Evolutionary conservation across 2,888 invertebrate genomes (phyloP).

Genomic region (Rhabditoides inermis): DNA sequence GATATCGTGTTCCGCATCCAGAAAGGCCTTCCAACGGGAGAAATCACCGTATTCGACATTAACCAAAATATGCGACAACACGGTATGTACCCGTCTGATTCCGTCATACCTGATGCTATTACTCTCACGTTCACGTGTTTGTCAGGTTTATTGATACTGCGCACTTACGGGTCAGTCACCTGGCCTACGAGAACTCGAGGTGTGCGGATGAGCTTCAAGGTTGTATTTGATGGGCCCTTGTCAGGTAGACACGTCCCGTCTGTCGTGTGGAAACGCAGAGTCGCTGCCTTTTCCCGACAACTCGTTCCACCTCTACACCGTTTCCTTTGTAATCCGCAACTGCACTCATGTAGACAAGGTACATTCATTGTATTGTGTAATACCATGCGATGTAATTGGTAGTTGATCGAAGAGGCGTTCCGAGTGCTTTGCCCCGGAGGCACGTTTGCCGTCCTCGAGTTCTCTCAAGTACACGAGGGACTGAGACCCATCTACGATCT

Average conservation of each 20-base stretch:
- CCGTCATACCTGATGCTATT: too few species aligned
- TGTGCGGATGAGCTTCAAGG: too few species aligned
- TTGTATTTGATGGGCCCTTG: too few species aligned
- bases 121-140: background rate
- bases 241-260: conserved; percentile 17
- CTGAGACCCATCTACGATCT: conserved; percentile 73
- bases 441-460: conserved; percentile 87
- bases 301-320: conserved; percentile 80
- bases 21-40: too few species aligned
- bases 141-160: too few species aligned
- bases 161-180: too few species aligned
- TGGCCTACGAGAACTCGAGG: too few species aligned
- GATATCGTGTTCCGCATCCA: conserved; percentile 79
- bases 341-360: conserved; percentile 84
- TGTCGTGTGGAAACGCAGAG: conserved; percentile 72
- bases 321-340: conserved; percentile 93
- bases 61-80: conserved; percentile 67
- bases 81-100: conserved; percentile 8
- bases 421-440: conserved; percentile 86
- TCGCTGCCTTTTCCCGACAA: conserved; percentile 68
- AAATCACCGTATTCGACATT: conserved; percentile 69
- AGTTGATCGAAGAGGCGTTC: conserved; percentile 81
- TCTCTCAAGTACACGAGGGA: conserved; percentile 76
- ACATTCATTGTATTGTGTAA: conserved; percentile 9
- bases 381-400: background rate